A percentile compares a stretch with the other conserved stretches of the same genome.
These are phyloP conservation scores for Dusona sp. DNA, from an alignment of 2,888 invertebrate species.

Conservation along the genomic window DNA sequence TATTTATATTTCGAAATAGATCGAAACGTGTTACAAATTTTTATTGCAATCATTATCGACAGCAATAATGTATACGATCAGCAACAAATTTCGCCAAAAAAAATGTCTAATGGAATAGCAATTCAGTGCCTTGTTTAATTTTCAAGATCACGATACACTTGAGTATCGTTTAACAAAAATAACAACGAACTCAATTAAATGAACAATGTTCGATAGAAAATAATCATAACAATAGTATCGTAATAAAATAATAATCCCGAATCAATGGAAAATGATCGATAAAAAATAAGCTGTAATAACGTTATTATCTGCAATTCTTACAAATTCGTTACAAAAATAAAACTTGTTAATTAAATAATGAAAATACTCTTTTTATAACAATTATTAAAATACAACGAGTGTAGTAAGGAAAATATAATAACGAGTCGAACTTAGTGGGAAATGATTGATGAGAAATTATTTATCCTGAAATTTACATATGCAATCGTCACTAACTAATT, in stretches of 20 bases:
- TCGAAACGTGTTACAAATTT: no score
- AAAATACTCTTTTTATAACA: background rate
- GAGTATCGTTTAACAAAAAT: background rate
- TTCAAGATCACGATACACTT: no score
- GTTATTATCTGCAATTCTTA: background rate
- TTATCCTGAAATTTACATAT: background rate
- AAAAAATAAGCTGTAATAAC: background rate
- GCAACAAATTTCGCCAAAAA: no score
- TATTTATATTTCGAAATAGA: background rate
- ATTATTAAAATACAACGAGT: background rate
- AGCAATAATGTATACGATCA: no score
- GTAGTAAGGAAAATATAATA: background rate
- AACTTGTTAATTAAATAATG: background rate
- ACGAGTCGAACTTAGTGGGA: background rate
- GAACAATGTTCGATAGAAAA: background rate
- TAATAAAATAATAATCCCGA: background rate
- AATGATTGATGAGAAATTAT: background rate
- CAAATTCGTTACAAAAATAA: background rate
- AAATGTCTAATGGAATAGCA: no score
- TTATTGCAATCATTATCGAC: no score
- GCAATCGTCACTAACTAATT: background rate
- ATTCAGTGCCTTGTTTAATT: no score
- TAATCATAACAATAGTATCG: background rate
- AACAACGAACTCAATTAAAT: background rate
- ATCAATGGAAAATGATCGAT: background rate